phyloP scores from a whole-genome alignment of 2,113 vertebrate species.

The human region DNA sequence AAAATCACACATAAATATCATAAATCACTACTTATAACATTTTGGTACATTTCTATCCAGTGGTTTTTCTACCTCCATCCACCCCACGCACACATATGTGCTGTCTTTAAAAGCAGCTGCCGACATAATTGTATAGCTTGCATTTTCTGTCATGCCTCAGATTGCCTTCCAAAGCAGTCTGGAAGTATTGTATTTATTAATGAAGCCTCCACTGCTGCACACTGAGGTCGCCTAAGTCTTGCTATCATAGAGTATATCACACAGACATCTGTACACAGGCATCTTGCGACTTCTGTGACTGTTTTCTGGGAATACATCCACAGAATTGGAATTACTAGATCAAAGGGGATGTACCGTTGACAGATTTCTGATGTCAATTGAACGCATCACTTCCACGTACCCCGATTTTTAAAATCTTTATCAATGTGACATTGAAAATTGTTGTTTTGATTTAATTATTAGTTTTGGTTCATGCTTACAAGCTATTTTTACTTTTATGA shows the following conservation, averaged over 20 bases:
- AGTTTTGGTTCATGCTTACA: neutral
- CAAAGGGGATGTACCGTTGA: neutral
- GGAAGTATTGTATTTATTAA: fast-evolving
- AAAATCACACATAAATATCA: neutral
- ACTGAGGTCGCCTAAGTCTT: neutral
- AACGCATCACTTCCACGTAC: neutral
- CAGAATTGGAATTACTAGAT: neutral
- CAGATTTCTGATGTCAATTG: neutral
- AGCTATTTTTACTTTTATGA: neutral
- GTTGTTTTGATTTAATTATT: neutral
- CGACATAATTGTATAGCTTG: neutral
- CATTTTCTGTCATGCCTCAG: neutral
- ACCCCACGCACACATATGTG: neutral
- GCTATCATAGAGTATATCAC: fast-evolving
- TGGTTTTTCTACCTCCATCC: neutral
- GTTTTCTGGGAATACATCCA: neutral
- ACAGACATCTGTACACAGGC: fast-evolving
- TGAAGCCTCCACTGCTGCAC: neutral
- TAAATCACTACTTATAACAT: neutral
- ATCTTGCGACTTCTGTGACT: neutral
- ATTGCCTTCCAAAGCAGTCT: neutral
- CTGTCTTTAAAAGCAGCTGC: neutral
- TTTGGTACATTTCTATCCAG: neutral
- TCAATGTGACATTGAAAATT: neutral
- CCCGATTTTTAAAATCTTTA: neutral